Conservation (phyloP, 2,797 vertebrate species). For the Gallinago stenura region DNA sequence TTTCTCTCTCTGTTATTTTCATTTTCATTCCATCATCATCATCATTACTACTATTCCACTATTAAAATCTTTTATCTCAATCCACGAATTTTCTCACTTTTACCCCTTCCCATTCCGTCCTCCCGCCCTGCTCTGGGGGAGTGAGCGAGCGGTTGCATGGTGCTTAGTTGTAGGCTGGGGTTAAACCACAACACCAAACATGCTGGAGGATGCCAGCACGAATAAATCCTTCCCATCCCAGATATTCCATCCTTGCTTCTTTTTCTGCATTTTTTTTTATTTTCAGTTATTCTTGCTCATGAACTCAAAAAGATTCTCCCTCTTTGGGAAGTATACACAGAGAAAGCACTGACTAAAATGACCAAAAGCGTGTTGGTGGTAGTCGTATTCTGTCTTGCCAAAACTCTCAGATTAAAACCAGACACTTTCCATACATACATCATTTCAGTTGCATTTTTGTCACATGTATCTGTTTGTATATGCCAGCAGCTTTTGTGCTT, state of each 20-base stretch:
- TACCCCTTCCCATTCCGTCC: fast-evolving
- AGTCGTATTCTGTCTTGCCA: neutral
- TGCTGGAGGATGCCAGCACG: neutral
- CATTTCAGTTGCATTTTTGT: neutral
- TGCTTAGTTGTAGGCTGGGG: neutral
- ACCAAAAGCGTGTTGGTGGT: neutral
- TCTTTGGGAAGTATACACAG: neutral
- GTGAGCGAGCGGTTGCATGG: neutral
- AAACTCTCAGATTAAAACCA: neutral
- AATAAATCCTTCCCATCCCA: neutral
- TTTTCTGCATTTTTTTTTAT: neutral
- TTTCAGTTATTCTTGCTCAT: neutral
- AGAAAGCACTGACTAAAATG: neutral
- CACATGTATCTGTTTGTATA: neutral
- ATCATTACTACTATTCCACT: neutral
- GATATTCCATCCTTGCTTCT: neutral
- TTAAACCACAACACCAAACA: neutral
- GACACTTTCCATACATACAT: neutral
- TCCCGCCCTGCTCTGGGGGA: fast-evolving
- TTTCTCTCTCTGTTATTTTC: neutral
- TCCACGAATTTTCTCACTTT: neutral
- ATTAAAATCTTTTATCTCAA: neutral
- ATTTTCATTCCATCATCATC: neutral
- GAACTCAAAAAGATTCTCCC: neutral
- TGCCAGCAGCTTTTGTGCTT: neutral